Evolutionary conservation across 2,888 invertebrate species (phyloP).

Genomic region (Sisyra terminalis): DNA sequence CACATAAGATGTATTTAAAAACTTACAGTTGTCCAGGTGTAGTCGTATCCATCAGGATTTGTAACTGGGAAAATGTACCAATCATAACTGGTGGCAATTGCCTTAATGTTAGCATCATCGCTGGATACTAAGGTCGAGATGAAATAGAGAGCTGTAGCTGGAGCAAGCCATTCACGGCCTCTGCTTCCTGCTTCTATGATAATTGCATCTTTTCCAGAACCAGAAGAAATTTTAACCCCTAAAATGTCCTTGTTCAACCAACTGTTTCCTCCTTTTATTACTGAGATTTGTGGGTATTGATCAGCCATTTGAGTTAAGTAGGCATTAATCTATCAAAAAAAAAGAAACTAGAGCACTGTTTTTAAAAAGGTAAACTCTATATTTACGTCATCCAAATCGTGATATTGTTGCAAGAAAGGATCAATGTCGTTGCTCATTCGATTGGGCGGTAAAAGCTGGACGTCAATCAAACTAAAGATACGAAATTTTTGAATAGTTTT

Average conservation of each 20-base stretch:
- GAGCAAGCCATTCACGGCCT: slow-evolving; percentile 57
- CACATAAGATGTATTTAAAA: neutral
- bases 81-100: slow-evolving; percentile 45
- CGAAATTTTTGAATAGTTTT: too few relatives aligned
- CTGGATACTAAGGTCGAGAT: slow-evolving; percentile 54
- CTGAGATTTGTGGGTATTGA: slow-evolving; percentile 30
- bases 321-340: too few relatives aligned
- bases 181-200: slow-evolving; percentile 44
- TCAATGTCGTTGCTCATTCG: too few relatives aligned
- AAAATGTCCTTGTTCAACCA: slow-evolving; percentile 40
- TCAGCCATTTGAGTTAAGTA: slow-evolving; percentile 36
- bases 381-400: too few relatives aligned
- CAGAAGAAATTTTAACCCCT: slow-evolving; percentile 32
- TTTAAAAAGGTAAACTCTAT: too few relatives aligned
- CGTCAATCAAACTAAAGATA: too few relatives aligned
- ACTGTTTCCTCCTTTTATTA: slow-evolving; percentile 36
- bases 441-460: too few relatives aligned
- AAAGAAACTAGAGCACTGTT: too few relatives aligned
- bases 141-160: slow-evolving; percentile 50
- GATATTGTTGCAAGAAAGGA: too few relatives aligned
- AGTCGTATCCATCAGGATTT: slow-evolving; percentile 62
- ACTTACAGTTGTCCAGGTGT: slow-evolving; percentile 43
- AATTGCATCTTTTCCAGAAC: slow-evolving; percentile 31
- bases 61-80: slow-evolving; percentile 60
- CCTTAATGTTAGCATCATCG: slow-evolving; percentile 31